Evolutionary conservation across 2,888 invertebrate genomes (phyloP).

Genomic region (Zaprionus obscuricornis): DNA sequence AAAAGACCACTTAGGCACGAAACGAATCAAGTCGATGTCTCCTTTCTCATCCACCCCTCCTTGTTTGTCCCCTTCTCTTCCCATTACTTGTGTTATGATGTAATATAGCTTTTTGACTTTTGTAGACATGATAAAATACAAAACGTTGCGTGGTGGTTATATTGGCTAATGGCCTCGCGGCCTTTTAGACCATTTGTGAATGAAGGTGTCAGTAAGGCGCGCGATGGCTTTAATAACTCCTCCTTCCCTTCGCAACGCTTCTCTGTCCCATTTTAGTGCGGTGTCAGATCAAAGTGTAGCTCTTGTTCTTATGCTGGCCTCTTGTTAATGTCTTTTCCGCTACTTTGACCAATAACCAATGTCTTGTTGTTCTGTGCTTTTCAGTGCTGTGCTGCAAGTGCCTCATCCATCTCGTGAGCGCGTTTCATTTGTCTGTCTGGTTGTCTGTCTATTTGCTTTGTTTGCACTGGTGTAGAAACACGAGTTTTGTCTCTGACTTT

Average conservation of each 20-base stretch:
- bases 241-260: background rate
- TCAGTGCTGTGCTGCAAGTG: constrained; percentile 45
- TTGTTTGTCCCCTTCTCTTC: background rate
- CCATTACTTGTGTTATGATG: constrained; percentile 59
- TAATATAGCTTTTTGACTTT: constrained; percentile 78
- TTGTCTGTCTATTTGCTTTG: constrained; percentile 10
- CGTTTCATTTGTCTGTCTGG: background rate
- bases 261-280: constrained; percentile 62
- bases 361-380: constrained; percentile 41
- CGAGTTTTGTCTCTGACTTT: background rate
- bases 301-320: constrained; percentile 61
- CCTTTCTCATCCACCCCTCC: background rate
- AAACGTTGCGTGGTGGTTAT: constrained; percentile 77
- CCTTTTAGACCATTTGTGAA: constrained; percentile 73
- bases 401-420: constrained; percentile 46
- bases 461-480: constrained; percentile 11
- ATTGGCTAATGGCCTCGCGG: constrained; percentile 77
- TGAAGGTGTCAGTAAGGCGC: constrained; percentile 63
- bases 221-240: no score
- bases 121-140: constrained; percentile 79
- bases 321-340: constrained; percentile 8
- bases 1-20: constrained; percentile 75
- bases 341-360: constrained; percentile 39
- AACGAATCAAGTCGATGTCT: constrained; percentile 43
- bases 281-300: constrained; percentile 67